Conservation (phyloP, 2,797 vertebrate species). For the Zalophus californianus region DNA sequence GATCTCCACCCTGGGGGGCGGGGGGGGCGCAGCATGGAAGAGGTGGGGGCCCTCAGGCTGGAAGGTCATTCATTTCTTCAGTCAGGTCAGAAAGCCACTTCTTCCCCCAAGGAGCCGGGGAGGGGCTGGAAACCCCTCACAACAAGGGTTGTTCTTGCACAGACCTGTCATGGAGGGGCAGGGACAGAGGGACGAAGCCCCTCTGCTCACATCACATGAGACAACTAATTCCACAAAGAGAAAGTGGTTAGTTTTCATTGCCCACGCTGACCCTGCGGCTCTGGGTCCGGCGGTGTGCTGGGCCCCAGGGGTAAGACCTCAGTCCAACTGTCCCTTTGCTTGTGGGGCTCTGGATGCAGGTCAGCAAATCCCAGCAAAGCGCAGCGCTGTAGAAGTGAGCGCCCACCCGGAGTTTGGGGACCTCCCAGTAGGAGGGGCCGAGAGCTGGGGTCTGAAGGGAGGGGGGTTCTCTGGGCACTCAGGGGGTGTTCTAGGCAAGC, state of each 20-base stretch:
- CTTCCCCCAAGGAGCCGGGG: fast-evolving
- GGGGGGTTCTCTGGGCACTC: neutral
- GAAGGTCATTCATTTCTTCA: neutral
- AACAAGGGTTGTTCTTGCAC: neutral
- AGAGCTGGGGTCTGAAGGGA: neutral
- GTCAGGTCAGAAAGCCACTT: neutral
- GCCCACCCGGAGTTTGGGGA: fast-evolving
- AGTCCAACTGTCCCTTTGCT: neutral
- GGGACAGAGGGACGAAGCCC: neutral
- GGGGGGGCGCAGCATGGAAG: too few relatives aligned
- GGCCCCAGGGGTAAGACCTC: neutral
- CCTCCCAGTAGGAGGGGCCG: neutral
- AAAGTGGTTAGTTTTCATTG: neutral
- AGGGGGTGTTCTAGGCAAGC: neutral
- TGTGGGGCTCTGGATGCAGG: neutral
- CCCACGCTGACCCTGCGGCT: neutral
- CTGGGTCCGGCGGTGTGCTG: neutral
- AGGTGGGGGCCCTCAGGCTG: fast-evolving
- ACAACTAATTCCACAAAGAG: neutral
- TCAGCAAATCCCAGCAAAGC: neutral
- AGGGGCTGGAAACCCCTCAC: neutral
- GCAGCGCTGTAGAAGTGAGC: neutral
- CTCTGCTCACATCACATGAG: fast-evolving
- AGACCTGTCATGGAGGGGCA: neutral
- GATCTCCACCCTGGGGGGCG: fast-evolving